phyloP scores from a whole-genome alignment of 2,888 invertebrate genomes.

The Drosophila mercatorum region DNA sequence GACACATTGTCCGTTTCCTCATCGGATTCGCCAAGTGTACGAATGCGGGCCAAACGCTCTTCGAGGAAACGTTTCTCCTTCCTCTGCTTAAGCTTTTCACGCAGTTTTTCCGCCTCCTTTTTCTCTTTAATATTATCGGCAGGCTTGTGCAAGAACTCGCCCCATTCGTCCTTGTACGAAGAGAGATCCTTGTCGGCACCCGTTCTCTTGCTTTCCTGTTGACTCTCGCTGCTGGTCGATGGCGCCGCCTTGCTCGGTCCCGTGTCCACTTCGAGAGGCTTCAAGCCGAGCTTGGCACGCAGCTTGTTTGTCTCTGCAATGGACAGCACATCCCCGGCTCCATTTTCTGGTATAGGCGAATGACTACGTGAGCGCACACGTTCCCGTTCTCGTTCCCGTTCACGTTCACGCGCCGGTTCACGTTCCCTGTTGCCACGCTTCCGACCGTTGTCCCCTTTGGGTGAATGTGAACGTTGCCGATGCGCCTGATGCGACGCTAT shows the following conservation, averaged over 20 bases:
- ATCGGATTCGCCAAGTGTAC: slow-evolving; percentile 91
- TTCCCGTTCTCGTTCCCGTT: slow-evolving; percentile 34
- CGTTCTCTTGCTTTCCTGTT: slow-evolving; percentile 47
- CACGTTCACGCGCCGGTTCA: slow-evolving; percentile 27
- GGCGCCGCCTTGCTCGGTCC: slow-evolving; percentile 81
- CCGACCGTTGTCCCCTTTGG: slow-evolving; percentile 42
- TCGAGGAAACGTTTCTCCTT: slow-evolving; percentile 90
- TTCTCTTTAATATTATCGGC: slow-evolving; percentile 91
- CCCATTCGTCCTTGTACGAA: slow-evolving; percentile 85
- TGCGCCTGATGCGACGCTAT: slow-evolving; percentile 5
- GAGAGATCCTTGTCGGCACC: slow-evolving; percentile 76
- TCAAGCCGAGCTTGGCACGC: slow-evolving; percentile 96
- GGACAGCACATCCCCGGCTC: slow-evolving; percentile 87
- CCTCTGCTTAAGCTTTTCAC: slow-evolving; percentile 90
- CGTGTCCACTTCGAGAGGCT: slow-evolving; percentile 91
- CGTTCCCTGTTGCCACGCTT: slow-evolving; percentile 32
- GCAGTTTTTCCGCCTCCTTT: slow-evolving; percentile 91
- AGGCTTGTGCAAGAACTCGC: slow-evolving; percentile 95
- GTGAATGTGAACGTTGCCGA: slow-evolving; percentile 76
- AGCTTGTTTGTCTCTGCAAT: slow-evolving; percentile 95
- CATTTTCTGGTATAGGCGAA: slow-evolving; percentile 84
- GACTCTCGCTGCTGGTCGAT: slow-evolving; percentile 33
- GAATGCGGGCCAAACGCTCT: slow-evolving; percentile 89
- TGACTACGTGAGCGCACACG: slow-evolving; percentile 45
- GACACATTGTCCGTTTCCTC: slow-evolving; percentile 90